Conservation (phyloP, 1,140 invertebrate species). For the Drosophila mojavensis region DNA sequence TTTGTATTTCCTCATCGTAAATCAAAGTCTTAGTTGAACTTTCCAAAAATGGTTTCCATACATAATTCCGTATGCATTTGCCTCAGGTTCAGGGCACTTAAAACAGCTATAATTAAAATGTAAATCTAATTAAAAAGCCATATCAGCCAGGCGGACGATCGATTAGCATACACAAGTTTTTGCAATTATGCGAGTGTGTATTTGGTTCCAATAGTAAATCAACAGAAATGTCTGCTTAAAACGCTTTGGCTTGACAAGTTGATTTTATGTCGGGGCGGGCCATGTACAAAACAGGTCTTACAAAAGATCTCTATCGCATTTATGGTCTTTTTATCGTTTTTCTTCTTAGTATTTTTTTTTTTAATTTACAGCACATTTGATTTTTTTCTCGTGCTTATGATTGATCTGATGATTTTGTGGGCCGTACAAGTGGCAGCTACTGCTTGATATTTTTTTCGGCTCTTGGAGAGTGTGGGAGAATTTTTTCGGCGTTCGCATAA, state of each 20-base stretch:
- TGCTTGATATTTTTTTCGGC: conserved; percentile 29
- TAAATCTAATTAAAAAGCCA: conserved; percentile 73
- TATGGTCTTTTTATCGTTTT: conserved; percentile 73
- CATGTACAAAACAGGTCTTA: conserved; percentile 72
- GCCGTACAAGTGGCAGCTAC: conserved; percentile 62
- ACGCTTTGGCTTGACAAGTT: conserved; percentile 70
- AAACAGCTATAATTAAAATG: conserved; percentile 65
- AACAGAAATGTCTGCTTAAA: conserved; percentile 74
- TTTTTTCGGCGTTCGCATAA: conserved; percentile 49
- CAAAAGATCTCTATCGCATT: conserved; percentile 76
- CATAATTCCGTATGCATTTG: background rate
- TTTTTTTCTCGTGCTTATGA: conserved; percentile 56
- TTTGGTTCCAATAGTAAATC: conserved; percentile 67
- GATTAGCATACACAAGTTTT: conserved; percentile 80
- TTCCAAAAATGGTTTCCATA: no score
- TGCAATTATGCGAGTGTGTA: conserved; percentile 59
- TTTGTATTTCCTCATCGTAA: no score
- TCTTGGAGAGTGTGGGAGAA: conserved; percentile 74
- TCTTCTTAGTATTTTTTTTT: conserved; percentile 49
- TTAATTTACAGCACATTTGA: conserved; percentile 2
- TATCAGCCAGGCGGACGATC: conserved; percentile 66
- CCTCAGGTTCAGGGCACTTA: conserved; percentile 48
- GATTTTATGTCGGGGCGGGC: conserved; percentile 46
- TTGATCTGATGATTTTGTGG: conserved; percentile 78
- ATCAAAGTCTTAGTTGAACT: no score